Base-by-base conservation (phyloP, 2,888 invertebrate species). In the Aphidoletes aphidimyza region DNA sequence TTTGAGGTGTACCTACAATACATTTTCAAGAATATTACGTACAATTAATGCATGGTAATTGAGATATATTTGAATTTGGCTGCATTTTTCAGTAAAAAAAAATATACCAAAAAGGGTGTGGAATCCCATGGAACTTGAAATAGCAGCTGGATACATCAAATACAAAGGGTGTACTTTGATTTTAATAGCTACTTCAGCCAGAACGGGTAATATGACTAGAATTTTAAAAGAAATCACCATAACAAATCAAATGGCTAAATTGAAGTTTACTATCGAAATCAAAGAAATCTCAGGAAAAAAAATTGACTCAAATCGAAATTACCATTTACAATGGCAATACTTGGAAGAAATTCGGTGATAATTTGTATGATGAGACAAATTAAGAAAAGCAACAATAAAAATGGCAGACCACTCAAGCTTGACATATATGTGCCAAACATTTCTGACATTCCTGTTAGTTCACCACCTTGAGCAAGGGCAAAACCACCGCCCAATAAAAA, bases 71-170 rank as follows among this genome's bases (percentile, higher is more conserved):
- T 6, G 42, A 42, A 42, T 42, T 42, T 42, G 14, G n/a, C n/a
- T n/a, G n/a, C n/a, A n/a, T n/a, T n/a, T n/a, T n/a, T n/a, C n/a
- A n/a, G n/a, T n/a, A n/a, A n/a, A n/a, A n/a, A n/a, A n/a, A n/a
- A n/a, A n/a, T n/a, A n/a, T n/a, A n/a, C 54, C 54, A 26, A 54
- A 54, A 54, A 97, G 98, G 89, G 98, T 92, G 92, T 97, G 97
- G 92, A 97, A 96, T 14, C 96, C 97, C 91, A 97, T 97, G 84
- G 97, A 97, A 89, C 97, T 96, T 34, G 96, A 95, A 36, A 98
- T 91, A 0, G 97, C 93, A 0, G 96, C 96, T 0, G 98, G 97
- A 87, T 97, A 91, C 94, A 97, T 97, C 89, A 98, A 91, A 90
- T 95, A 96, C 85, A 98, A 91, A 0, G 98, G 98, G 90, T 98